Evolutionary conservation across 2,113 vertebrate genomes (phyloP).

Genomic region (Anarhynchus alexandrinus): DNA sequence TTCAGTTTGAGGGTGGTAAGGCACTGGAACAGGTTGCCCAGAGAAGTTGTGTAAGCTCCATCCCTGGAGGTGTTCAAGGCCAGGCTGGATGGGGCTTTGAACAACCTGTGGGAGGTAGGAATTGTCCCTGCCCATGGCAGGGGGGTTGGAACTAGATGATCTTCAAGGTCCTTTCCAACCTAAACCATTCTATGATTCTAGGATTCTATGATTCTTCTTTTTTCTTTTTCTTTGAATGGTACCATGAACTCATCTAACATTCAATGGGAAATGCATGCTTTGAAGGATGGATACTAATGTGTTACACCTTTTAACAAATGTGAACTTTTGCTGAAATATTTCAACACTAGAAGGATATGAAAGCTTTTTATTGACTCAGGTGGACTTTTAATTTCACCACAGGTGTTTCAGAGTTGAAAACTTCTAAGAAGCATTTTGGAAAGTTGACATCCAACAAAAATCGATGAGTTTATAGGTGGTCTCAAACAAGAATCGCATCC

Average conservation of each 20-base stretch:
- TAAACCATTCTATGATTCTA: no score
- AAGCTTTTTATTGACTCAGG: background rate
- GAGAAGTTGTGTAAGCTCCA: no score
- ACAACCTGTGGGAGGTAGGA: no score
- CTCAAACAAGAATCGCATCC: background rate
- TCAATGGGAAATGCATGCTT: background rate
- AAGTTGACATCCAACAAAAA: conserved; percentile 7
- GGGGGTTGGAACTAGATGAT: no score
- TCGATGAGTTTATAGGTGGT: background rate
- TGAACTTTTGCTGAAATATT: background rate
- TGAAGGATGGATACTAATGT: background rate
- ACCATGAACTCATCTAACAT: background rate
- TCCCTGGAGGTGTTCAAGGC: no score
- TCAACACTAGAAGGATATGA: background rate
- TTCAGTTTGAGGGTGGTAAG: no score
- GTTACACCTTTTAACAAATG: background rate
- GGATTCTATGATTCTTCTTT: background rate
- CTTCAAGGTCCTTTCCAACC: no score
- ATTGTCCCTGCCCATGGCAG: no score
- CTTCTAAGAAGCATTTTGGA: background rate
- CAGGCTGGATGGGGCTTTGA: no score
- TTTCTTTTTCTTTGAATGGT: background rate
- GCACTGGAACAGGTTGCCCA: no score
- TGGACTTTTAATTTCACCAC: background rate
- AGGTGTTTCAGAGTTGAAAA: background rate